Base-by-base conservation (phyloP, 2,888 invertebrate genomes). In the Eurois occulta region DNA sequence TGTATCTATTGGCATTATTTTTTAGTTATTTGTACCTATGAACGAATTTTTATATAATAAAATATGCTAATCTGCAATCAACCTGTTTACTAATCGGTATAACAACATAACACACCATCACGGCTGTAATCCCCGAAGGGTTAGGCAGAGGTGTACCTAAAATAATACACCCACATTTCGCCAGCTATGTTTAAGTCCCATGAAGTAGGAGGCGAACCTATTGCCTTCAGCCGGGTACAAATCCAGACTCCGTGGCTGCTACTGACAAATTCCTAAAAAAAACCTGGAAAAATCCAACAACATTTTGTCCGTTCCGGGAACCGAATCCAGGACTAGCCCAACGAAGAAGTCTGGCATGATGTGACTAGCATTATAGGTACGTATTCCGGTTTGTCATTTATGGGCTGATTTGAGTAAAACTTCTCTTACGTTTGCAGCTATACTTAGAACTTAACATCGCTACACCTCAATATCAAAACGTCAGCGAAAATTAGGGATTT, bases 11-110 rank as follows among this genome's bases (percentile, higher is more conserved):
- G 24, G 28, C 52, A 46, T 35, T 28, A 64, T 43, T 52, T 13
- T 35, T 52, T n/a, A n/a, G n/a, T n/a, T n/a, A n/a, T 7, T 24
- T 65, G 35, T 41, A 48, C 28, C 21, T 55, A 48, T 67, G n/a
- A 38, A 48, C 8, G 6, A 55, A 58, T 55, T 71, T 65, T 58
- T n/a, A n/a, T n/a, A n/a, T 41, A 43, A 55, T 28, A 68, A 68
- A 60, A 60, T 78, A 62, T 48, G 78, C 32, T 48, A 21, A 77
- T 66, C 55, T 58, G 4, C 55, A 66, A 60, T 60, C 32, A 77
- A 48, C 38, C 21, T n/a, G 24, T 48, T 60, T 32, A 21, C 11
- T 41, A n/a, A 78, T 48, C 46, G 38, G 11, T 7, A 41, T 55
- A 24, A 55, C 13, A 13, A n/a, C n/a, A 24, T 48, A 48, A 21